Evolutionary conservation across 2,113 vertebrate species (phyloP), one percentile per base, ranked within the genome.

Genomic region (Sapayoa aenigma): DNA sequence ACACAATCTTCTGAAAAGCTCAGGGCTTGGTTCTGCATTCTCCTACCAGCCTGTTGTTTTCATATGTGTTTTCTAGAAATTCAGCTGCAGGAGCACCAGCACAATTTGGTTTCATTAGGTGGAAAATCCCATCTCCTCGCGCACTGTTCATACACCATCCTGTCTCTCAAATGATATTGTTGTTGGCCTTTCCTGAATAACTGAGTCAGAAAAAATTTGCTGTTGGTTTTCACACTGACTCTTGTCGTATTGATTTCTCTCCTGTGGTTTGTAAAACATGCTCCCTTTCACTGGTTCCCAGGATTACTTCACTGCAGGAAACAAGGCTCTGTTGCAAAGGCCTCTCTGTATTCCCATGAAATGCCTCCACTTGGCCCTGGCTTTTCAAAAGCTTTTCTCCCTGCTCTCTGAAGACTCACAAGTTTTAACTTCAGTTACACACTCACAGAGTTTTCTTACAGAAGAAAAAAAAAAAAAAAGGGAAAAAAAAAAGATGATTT

Each of bases 111-210:
- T 84, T 87, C 33, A 37, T 9, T 35, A 47, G 52, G 14, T 90
- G 58, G 58, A 93, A 95, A 96, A 95, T 72, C 73, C 76, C 56
- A 44, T 52, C 63, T 88, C 85, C 74, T 65, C 55, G 7, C 14
- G 35, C 41, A 3, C 58, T 16, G 18, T 9, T 56, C 24, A 2
- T 33, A 9, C 50, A 49, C 42, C 65, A n/a, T 6, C 53, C 52
- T 42, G 69, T 21, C 71, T 84, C 88, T 89, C 76, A 42, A 56
- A 59, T 24, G 21, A 80, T 24, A 28, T 47, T 82, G 37, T 76
- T 67, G 19, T 30, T 81, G 63, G 63, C n/a, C 27, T 93, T 50
- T 62, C 55, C 81, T 44, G 52, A 79, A 49, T 25, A 84, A 66
- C 78, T 4, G n/a, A 92, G 58, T n/a, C 56, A 72, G 62, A 86